These are phyloP conservation scores for Temnothorax nylanderi DNA, from an alignment of 1,140 invertebrate species.

Conservation along the genomic window DNA sequence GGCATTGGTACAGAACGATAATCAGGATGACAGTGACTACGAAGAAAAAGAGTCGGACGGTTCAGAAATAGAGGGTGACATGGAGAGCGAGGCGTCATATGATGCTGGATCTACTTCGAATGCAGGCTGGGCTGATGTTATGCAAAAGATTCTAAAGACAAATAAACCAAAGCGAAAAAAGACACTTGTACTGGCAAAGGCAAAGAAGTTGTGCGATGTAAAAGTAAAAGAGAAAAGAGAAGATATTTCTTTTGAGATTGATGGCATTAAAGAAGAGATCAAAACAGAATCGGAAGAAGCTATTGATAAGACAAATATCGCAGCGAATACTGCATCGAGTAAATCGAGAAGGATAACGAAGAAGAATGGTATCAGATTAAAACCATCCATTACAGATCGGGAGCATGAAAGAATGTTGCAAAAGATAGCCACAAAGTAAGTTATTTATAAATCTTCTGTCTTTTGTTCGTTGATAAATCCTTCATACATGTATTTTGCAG, in stretches of 20 bases:
- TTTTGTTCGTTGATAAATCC: conserved; percentile 8
- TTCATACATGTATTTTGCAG: conserved; percentile 84
- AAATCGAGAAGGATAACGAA: conserved; percentile 85
- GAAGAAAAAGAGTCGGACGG: background rate
- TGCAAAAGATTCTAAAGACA: conserved; percentile 91
- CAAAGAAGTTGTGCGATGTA: conserved; percentile 89
- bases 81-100: background rate
- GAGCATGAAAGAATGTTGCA: conserved; percentile 91
- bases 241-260: conserved; percentile 85
- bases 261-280: conserved; percentile 83
- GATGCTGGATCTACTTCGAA: conserved; percentile 66
- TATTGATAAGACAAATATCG: conserved; percentile 54
- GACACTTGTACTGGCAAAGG: conserved; percentile 90
- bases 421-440: conserved; percentile 92
- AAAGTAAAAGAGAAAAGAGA: conserved; percentile 85
- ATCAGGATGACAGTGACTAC: background rate
- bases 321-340: conserved; percentile 52
- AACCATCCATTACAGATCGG: conserved; percentile 90
- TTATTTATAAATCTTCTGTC: conserved; percentile 7
- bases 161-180: conserved; percentile 92
- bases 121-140: conserved; percentile 88
- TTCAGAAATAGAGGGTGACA: background rate
- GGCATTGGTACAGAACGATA: background rate
- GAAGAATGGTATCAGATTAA: conserved; percentile 89
- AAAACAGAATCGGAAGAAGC: conserved; percentile 83